Conservation (phyloP, 2,113 vertebrate genomes). For the Tichodroma muraria region DNA sequence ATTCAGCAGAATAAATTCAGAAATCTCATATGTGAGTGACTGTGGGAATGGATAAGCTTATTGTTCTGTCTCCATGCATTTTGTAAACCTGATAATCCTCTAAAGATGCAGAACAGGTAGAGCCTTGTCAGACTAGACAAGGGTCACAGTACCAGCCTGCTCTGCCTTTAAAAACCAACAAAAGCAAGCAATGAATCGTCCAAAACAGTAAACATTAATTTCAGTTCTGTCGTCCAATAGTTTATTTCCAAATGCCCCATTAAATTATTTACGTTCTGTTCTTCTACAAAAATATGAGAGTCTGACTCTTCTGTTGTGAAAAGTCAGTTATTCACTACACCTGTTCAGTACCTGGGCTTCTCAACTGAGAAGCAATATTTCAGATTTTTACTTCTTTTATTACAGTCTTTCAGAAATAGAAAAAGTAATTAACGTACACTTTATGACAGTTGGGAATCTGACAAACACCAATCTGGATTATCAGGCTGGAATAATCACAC, state of each 20-base stretch:
- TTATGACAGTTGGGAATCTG: neutral
- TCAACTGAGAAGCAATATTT: neutral
- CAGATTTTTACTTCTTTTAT: neutral
- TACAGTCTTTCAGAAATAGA: neutral
- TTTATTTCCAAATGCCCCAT: conserved; percentile 31
- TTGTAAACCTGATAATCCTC: neutral
- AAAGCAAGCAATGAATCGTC: conserved; percentile 9
- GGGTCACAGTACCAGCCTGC: neutral
- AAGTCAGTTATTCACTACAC: neutral
- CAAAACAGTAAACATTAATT: neutral
- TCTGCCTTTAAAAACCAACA: neutral
- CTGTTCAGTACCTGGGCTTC: neutral
- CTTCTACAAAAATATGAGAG: conserved; percentile 1
- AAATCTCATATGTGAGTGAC: neutral
- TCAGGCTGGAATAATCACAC: neutral
- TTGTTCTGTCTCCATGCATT: neutral
- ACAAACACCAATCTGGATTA: neutral
- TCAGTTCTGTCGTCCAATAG: neutral
- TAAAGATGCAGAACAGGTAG: neutral
- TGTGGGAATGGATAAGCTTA: neutral
- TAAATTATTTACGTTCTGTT: neutral
- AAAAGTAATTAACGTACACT: neutral
- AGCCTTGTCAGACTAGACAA: neutral
- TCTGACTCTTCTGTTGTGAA: neutral
- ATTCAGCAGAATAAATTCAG: neutral